These are phyloP conservation scores for Allobates femoralis DNA, from an alignment of 2,797 vertebrate species.

Conservation along the genomic window DNA sequence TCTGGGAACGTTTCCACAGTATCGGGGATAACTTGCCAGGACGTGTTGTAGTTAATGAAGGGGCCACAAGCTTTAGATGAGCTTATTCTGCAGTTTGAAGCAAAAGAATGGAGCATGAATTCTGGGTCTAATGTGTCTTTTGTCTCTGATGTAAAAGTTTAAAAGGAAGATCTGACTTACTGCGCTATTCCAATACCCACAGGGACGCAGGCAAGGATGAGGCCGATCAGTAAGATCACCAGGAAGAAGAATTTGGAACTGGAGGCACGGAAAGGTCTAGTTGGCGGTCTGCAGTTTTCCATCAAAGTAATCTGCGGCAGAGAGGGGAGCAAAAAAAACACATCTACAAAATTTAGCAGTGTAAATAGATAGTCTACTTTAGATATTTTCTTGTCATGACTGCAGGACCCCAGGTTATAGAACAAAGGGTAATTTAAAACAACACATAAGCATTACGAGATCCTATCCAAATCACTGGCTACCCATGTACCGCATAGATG, in stretches of 20 bases:
- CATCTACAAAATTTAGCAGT: no score
- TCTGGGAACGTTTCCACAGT: constrained; percentile 75
- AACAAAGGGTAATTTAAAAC: no score
- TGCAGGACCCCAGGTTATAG: no score
- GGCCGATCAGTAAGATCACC: constrained; percentile 87
- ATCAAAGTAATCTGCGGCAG: constrained; percentile 82
- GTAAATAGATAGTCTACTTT: no score
- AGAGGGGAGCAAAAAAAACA: background rate
- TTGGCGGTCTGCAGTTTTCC: constrained; percentile 85
- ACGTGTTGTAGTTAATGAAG: constrained; percentile 83
- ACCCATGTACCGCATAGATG: no score
- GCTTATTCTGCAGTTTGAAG: constrained; percentile 77
- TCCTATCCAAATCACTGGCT: no score
- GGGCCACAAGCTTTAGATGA: constrained; percentile 91
- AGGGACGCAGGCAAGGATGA: constrained; percentile 85
- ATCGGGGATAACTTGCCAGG: constrained; percentile 84
- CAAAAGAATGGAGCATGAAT: background rate
- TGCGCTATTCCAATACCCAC: constrained; percentile 83
- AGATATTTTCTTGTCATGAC: no score
- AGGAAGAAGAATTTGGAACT: constrained; percentile 96
- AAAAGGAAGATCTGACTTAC: constrained; percentile 78
- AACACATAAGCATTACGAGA: no score
- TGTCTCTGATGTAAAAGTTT: background rate
- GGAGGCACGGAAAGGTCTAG: constrained; percentile 87
- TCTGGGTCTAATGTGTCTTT: background rate